Percentiles rank a stretch among this genome's conserved stretches.
phyloP scores from a whole-genome alignment of 1,140 invertebrate genomes.

The Trissolcus basalis region DNA sequence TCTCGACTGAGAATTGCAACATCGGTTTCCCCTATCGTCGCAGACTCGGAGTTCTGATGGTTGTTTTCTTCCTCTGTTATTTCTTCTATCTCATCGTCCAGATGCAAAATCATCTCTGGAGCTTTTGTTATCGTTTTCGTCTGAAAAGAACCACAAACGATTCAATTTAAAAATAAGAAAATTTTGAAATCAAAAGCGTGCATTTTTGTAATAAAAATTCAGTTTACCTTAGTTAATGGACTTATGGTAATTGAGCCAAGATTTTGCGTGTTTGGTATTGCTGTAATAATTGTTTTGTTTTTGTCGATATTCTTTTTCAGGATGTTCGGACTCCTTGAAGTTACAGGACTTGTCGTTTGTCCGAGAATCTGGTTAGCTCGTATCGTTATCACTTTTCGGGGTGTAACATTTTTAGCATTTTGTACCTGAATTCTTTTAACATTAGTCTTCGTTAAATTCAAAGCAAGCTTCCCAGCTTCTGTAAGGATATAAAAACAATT shows the following conservation, averaged over 20 bases:
- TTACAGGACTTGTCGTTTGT: constrained; percentile 59
- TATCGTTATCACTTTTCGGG: constrained; percentile 72
- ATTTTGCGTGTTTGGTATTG: constrained; percentile 57
- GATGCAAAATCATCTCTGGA: constrained; percentile 66
- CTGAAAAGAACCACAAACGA: constrained; percentile 7
- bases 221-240: constrained; percentile 27
- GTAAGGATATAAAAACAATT: constrained; percentile 29
- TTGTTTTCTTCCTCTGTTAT: constrained; percentile 66
- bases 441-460: constrained; percentile 79
- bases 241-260: constrained; percentile 56
- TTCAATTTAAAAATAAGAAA: neutral
- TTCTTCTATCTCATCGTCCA: constrained; percentile 71
- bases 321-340: constrained; percentile 68
- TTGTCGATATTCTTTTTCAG: constrained; percentile 74
- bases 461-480: constrained; percentile 86
- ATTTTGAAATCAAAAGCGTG: no score
- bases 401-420: constrained; percentile 58
- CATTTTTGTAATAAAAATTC: no score
- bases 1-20: constrained; percentile 74
- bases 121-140: constrained; percentile 48
- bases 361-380: constrained; percentile 71
- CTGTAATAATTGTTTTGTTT: constrained; percentile 67
- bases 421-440: constrained; percentile 66
- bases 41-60: constrained; percentile 50
- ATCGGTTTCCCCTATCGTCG: constrained; percentile 63